Base-by-base conservation (phyloP, 2,113 vertebrate genomes). In the Acrocephalus kingi region DNA sequence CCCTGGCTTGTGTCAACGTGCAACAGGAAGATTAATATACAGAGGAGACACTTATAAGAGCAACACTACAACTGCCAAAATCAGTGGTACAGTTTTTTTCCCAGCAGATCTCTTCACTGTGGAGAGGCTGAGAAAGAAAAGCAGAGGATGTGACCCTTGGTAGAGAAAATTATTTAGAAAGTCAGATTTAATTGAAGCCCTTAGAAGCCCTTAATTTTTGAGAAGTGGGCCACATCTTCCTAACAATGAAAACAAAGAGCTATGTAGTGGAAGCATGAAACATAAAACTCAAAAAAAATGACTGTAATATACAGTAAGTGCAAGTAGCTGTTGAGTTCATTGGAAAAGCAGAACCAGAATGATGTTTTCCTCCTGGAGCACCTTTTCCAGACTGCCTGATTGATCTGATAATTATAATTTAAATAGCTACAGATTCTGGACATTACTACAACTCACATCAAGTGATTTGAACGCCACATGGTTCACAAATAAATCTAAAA, bases 21-120 rank as follows among this genome's bases (percentile, higher is more conserved):
- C 62, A 56, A 24, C 0, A 0, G 6, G 30, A 45, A 76, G 19
- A 45, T 71, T 56, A 54, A 54, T 22, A 10, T 3, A 4, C 4
- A 18, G 48, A 87, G 45, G 24, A 84, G 69, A 23, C 10, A 13
- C 25, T 67, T 81, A 5, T 20, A 48, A 30, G 18, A 39, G 30
- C 45, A 33, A 78, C 45, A 14, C 18, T 25, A 68, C 22, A 63
- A 45, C 5, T 16, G 7, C 18, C 41, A 48, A 28, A 66, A 55
- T 28, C 78, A 55, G n/a, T 2, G 2, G 10, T n/a, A 20, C 25
- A 27, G 49, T 4, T 52, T 54, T 54, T 49, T 52, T 15, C 56
- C 31, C 59, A 76, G 25, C 30, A 72, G 37, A 94, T 37, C 51
- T 69, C 79, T 67, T 51, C 15, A 2, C 45, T 12, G 49, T 35